phyloP scores from a whole-genome alignment of 2,797 vertebrate species.

The Garrulus glandarius region DNA sequence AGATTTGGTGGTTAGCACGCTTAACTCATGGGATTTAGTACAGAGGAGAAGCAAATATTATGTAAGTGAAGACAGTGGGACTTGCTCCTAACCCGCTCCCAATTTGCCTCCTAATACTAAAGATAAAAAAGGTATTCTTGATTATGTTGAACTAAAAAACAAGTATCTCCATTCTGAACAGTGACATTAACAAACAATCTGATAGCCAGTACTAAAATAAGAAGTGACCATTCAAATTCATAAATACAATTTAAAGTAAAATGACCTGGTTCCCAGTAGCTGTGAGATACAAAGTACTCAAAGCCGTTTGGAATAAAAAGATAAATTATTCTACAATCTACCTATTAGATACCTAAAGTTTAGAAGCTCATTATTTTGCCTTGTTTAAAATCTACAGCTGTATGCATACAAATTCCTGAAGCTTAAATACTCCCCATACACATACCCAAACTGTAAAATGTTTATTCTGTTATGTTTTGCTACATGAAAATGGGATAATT shows the following conservation, averaged over 20 bases:
- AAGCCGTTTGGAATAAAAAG: not conserved
- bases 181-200: not conserved
- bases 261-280: not conserved
- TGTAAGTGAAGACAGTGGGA: not conserved
- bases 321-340: not conserved
- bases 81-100: not conserved
- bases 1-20: not conserved
- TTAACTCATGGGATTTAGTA: not conserved
- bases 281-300: not conserved
- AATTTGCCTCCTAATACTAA: not conserved
- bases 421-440: not conserved
- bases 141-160: not conserved
- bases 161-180: not conserved
- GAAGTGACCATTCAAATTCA: not conserved
- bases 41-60: not conserved
- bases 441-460: fast-evolving
- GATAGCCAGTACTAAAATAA: not conserved
- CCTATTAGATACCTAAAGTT: not conserved
- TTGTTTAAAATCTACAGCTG: not conserved
- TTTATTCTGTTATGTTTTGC: not conserved
- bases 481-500: not conserved
- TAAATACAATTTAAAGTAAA: not conserved
- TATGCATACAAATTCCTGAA: not conserved
- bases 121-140: not conserved
- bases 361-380: not conserved